Conservation (phyloP, 2,113 vertebrate genomes). For the Reinhardtius hippoglossoides region DNA sequence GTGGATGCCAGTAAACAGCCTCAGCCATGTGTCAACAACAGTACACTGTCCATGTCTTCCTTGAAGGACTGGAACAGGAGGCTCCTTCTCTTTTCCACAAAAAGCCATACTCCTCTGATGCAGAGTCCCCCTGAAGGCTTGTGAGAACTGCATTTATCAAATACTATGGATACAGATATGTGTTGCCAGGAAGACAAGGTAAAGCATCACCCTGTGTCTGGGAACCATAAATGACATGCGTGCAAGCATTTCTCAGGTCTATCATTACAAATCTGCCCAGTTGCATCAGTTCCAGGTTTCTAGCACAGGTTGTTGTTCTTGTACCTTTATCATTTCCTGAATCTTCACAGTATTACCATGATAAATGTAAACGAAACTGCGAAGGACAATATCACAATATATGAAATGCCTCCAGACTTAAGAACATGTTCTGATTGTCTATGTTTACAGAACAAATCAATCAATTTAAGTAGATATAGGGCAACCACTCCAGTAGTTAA, state of each 20-base stretch:
- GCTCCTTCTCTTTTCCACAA: neutral
- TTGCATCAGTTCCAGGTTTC: no score
- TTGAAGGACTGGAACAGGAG: conserved; percentile 7
- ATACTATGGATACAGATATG: neutral
- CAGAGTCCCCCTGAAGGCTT: neutral
- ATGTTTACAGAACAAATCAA: no score
- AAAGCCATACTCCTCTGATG: neutral
- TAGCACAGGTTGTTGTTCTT: no score
- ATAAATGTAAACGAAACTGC: no score
- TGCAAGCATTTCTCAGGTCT: neutral
- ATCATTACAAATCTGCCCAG: neutral
- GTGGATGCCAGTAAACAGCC: conserved; percentile 28
- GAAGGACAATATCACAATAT: no score
- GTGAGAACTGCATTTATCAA: neutral
- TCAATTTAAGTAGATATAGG: no score
- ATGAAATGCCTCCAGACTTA: no score
- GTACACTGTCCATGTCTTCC: conserved; percentile 24
- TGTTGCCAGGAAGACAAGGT: neutral
- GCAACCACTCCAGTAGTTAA: no score
- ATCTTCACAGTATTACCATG: no score
- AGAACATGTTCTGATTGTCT: no score
- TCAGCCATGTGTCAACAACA: conserved; percentile 31
- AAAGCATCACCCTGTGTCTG: neutral
- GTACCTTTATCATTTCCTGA: neutral
- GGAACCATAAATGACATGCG: no score